These are phyloP conservation scores for Bovichtus variegatus DNA, from an alignment of 2,797 vertebrate genomes.

Conservation along the genomic window DNA sequence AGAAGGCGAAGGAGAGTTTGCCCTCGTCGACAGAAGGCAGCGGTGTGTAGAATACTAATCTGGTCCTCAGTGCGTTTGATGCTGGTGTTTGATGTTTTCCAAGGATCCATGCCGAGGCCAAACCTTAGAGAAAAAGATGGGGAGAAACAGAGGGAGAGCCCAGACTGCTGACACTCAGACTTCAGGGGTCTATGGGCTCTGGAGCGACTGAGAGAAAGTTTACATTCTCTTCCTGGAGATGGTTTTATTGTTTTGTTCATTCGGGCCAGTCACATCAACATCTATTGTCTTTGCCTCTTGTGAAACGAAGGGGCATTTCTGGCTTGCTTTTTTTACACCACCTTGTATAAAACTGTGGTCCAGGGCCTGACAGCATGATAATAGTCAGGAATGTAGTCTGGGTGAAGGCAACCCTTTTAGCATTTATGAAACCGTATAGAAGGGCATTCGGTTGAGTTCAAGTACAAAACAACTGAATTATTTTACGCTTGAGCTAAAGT, in stretches of 20 bases:
- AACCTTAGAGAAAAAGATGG: constrained; percentile 62
- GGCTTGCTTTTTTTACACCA: constrained; percentile 61
- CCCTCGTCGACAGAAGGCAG: constrained; percentile 79
- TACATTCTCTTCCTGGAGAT: constrained; percentile 66
- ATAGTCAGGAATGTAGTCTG: constrained; percentile 69
- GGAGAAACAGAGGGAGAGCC: constrained; percentile 40
- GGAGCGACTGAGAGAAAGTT: constrained; percentile 58
- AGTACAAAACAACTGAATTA: constrained; percentile 14
- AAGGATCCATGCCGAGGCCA: constrained; percentile 74
- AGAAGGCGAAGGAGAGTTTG: constrained; percentile 75
- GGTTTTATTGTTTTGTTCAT: constrained; percentile 73
- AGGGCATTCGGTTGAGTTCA: constrained; percentile 39
- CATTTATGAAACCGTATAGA: constrained; percentile 56
- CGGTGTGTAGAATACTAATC: constrained; percentile 85
- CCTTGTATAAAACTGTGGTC: constrained; percentile 78
- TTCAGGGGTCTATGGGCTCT: constrained; percentile 48
- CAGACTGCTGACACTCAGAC: constrained; percentile 49
- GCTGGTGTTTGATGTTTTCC: constrained; percentile 82
- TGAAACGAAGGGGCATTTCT: constrained; percentile 73
- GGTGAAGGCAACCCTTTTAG: constrained; percentile 47
- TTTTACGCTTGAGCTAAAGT: constrained; percentile 11
- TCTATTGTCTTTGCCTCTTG: constrained; percentile 77
- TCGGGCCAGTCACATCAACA: constrained; percentile 66
- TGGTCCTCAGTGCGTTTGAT: constrained; percentile 75
- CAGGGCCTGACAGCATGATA: constrained; percentile 66